phyloP scores from a whole-genome alignment of 2,113 vertebrate genomes.

The Myrmophylax atrothorax region DNA sequence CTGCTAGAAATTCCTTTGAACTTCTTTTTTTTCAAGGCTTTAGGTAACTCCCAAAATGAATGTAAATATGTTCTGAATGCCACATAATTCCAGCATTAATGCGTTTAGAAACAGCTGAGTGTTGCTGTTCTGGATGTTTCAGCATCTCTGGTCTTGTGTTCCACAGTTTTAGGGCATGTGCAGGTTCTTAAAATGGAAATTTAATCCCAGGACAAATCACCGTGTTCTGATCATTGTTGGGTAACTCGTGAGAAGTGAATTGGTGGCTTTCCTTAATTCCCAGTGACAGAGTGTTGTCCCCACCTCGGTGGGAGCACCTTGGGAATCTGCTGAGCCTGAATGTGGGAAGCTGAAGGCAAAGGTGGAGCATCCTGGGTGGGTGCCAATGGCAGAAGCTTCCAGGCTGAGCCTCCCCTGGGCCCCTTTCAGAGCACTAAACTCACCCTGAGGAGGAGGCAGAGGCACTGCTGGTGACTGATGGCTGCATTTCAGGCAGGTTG shows the following conservation, averaged over 20 bases:
- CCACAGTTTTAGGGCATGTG: neutral
- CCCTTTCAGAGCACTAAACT: neutral
- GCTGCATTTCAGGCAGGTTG: neutral
- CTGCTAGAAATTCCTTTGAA: neutral
- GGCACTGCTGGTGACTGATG: neutral
- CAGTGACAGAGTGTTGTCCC: neutral
- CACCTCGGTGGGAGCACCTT: rapidly evolving
- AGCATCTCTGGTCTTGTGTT: neutral
- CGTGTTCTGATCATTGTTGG: neutral
- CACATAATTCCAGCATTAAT: slow-evolving; percentile 13
- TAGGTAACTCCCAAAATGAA: neutral
- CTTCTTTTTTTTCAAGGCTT: neutral
- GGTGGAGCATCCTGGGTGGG: neutral
- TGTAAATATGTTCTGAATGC: neutral
- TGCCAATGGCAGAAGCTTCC: neutral
- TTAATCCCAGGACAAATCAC: neutral
- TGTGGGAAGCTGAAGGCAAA: neutral
- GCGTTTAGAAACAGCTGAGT: neutral
- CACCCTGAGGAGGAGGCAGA: neutral
- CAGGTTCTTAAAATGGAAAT: neutral
- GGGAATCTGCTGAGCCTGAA: neutral
- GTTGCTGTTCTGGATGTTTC: neutral
- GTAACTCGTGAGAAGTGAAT: neutral
- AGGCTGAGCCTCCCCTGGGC: neutral
- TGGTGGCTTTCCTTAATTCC: neutral